phyloP scores from a whole-genome alignment of 2,797 vertebrate genomes.

The Phataginus tetradactyla region DNA sequence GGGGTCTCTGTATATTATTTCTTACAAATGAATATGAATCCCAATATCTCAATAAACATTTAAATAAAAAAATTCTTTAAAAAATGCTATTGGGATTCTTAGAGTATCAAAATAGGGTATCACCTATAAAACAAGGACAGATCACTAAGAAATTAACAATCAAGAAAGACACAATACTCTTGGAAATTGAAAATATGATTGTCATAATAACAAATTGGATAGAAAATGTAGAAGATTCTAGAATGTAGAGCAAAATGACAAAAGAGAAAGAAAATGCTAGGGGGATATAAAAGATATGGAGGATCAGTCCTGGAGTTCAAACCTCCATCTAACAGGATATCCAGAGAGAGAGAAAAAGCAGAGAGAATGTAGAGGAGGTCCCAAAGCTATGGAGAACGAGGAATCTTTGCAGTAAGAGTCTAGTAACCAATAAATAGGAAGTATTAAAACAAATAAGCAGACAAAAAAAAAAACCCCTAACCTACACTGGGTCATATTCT shows the following conservation, averaged over 20 bases:
- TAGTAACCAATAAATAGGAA: background rate
- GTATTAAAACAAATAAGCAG: background rate
- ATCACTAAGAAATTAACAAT: background rate
- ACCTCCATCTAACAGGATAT: background rate
- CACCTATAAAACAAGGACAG: background rate
- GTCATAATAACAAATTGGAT: background rate
- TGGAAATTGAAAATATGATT: background rate
- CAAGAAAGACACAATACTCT: background rate
- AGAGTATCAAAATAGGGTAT: background rate
- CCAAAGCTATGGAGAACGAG: background rate
- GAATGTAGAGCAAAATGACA: background rate
- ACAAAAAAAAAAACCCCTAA: background rate
- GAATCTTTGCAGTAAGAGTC: background rate
- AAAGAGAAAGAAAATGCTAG: background rate
- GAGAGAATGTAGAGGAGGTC: background rate
- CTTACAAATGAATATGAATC: background rate
- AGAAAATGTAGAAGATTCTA: conserved; percentile 4
- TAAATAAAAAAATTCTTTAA: background rate
- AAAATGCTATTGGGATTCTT: background rate
- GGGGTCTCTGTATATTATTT: background rate
- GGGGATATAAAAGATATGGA: background rate
- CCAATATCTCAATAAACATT: background rate
- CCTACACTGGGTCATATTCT: background rate
- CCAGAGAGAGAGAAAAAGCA: background rate
- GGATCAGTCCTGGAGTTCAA: background rate